These are phyloP conservation scores for Drosophila sp. DNA, from an alignment of 1,140 invertebrate genomes.

Conservation along the genomic window DNA sequence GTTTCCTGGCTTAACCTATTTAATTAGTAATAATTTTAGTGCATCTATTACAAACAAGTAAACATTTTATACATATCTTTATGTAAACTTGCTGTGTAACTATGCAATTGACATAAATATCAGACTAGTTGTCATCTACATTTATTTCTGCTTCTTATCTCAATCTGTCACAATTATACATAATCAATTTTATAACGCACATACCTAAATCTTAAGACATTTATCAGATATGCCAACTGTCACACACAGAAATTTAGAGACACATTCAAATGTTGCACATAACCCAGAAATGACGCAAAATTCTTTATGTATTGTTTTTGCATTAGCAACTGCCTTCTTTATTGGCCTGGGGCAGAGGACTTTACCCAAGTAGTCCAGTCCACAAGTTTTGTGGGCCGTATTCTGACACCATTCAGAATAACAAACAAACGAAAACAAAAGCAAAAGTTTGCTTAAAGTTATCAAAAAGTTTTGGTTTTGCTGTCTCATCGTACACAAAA, in stretches of 20 bases:
- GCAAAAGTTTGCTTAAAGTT: slow-evolving; percentile 32
- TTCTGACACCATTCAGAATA: slow-evolving; percentile 12
- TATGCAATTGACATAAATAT: neutral
- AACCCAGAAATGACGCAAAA: slow-evolving; percentile 43
- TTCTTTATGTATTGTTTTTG: slow-evolving; percentile 26
- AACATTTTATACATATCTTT: too few relatives aligned
- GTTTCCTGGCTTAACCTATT: too few relatives aligned
- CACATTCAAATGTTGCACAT: neutral
- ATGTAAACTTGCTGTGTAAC: neutral
- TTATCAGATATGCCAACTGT: slow-evolving; percentile 27
- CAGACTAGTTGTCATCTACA: neutral
- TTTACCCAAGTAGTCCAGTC: neutral
- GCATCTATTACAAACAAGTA: too few relatives aligned
- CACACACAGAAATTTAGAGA: slow-evolving; percentile 3
- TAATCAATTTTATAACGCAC: slow-evolving; percentile 38
- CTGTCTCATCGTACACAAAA: slow-evolving; percentile 10
- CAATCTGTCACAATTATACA: neutral
- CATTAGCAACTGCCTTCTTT: slow-evolving; percentile 21
- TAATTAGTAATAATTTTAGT: too few relatives aligned
- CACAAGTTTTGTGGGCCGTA: slow-evolving; percentile 10
- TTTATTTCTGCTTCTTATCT: neutral
- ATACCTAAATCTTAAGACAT: neutral
- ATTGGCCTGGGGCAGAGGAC: neutral
- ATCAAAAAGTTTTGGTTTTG: slow-evolving; percentile 34
- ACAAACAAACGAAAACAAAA: slow-evolving; percentile 32